A percentile compares a stretch with the other conserved stretches of the same genome.
Conservation (phyloP, 2,888 invertebrate genomes). For the Melanotus villosus region DNA sequence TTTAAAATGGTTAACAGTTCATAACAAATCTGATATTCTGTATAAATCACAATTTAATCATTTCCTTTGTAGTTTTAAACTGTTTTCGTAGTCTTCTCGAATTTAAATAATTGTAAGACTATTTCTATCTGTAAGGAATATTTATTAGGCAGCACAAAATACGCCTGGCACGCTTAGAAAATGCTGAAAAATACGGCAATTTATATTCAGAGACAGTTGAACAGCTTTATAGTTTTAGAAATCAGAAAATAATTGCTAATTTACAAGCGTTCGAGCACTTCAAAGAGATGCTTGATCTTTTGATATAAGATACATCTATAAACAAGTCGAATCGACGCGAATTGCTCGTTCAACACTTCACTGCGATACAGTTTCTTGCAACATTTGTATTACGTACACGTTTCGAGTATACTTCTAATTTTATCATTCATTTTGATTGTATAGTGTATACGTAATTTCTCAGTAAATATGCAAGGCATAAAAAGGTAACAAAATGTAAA, state of each 20-base stretch:
- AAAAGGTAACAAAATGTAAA: no score
- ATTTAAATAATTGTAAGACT: not conserved
- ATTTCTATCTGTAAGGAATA: slow-evolving; percentile 6
- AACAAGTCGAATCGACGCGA: slow-evolving; percentile 48
- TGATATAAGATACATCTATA: slow-evolving; percentile 52
- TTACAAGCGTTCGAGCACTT: slow-evolving; percentile 50
- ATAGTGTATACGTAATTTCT: no score
- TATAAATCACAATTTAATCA: no score
- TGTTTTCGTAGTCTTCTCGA: not conserved
- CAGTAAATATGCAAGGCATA: no score
- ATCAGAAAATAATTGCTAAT: slow-evolving; percentile 51
- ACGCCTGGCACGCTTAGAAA: slow-evolving; percentile 11
- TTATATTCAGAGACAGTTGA: slow-evolving; percentile 28
- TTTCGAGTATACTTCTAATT: no score
- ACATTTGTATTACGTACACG: not conserved
- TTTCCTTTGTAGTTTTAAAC: no score
- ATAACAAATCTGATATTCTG: no score
- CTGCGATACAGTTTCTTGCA: no score
- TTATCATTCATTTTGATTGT: no score
- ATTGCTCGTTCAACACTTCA: slow-evolving; percentile 46
- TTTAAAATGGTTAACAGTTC: no score
- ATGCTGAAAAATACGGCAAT: slow-evolving; percentile 22
- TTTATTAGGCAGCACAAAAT: not conserved
- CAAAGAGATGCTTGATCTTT: slow-evolving; percentile 49
- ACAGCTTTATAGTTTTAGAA: slow-evolving; percentile 42